Evolutionary conservation across 2,113 vertebrate genomes (phyloP), one percentile per base, ranked within the genome.

Genomic region (Oryzias javanicus): DNA sequence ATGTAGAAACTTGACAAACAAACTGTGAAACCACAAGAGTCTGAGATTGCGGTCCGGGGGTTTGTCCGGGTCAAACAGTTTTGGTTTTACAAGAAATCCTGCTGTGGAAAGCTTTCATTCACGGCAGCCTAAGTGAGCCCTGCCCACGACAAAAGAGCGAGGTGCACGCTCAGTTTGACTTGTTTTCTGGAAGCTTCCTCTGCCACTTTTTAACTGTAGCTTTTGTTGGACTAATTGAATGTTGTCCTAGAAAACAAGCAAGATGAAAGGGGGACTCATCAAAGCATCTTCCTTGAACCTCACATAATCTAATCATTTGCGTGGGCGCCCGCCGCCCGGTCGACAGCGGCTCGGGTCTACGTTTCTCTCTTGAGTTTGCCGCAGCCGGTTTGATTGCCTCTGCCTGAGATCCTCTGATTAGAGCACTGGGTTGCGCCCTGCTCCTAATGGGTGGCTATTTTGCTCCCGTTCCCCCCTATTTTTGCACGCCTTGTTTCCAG

Each of bases 281-380:
- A 86, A 90, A 89, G 83, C 5, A 29, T 48, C 60, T 82, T 68
- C 69, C 76, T 74, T 88, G 84, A 89, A 82, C 88, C 69, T 50
- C 60, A 58, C 49, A 69, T 90, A 91, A 89, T 90, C 73, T 64
- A 85, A 88, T 86, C 83, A 82, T 71, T 83, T 79, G 71, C 72
- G 73, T 61, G 78, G 79, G 50, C 62, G 57, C 67, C 72, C 52
- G 58, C 79, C 35, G 59, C 12, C 56, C 47, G 73, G 79, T 81
- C 73, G 76, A 45, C 60, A 68, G 65, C 53, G 42, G 60, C 70
- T 55, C 7, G 20, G 35, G 71, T 62, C 63, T 59, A 42, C 48
- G 17, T 16, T 57, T 73, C 50, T 64, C 66, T 64, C 66, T 35
- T 60, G 64, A 75, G 72, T 60, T 78, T 3, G 55, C 74, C n/a